These are phyloP conservation scores for Synergus itoensis DNA, from an alignment of 2,888 invertebrate genomes.

Conservation along the genomic window DNA sequence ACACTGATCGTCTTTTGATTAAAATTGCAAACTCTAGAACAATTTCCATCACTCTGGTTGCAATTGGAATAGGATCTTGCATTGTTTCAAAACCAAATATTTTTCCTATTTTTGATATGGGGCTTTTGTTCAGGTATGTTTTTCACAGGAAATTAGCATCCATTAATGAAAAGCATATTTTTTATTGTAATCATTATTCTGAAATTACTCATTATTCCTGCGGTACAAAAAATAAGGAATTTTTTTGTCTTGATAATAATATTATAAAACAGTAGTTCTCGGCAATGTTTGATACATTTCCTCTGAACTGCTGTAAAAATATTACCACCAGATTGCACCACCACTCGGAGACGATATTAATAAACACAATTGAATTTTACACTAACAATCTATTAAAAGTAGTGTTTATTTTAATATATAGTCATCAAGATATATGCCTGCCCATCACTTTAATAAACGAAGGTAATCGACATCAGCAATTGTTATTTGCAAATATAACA, in stretches of 20 bases:
- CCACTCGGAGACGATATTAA: not conserved
- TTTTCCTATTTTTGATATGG: slow-evolving; percentile 81
- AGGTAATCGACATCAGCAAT: slow-evolving; percentile 79
- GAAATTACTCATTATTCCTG: not conserved
- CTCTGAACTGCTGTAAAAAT: not conserved
- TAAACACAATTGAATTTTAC: not conserved
- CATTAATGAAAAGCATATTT: not conserved
- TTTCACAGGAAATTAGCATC: not conserved
- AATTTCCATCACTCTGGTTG: slow-evolving; percentile 79
- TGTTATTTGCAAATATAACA: slow-evolving; percentile 74
- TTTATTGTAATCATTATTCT: not conserved
- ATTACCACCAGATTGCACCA: slow-evolving; percentile 12
- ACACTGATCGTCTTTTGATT: slow-evolving; percentile 71
- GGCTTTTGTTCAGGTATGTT: slow-evolving; percentile 81
- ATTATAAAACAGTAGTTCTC: not conserved
- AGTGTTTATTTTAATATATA: slow-evolving; percentile 42
- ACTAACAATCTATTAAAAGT: not conserved
- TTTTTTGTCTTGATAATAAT: not conserved
- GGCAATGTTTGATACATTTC: not conserved
- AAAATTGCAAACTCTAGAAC: slow-evolving; percentile 76
- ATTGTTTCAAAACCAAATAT: slow-evolving; percentile 82
- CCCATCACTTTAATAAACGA: slow-evolving; percentile 80
- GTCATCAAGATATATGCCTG: slow-evolving; percentile 61
- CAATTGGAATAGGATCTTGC: slow-evolving; percentile 84
- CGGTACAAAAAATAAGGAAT: not conserved